These are phyloP conservation scores for Argyrosomus regius DNA, from an alignment of 2,797 vertebrate genomes.

Conservation along the genomic window DNA sequence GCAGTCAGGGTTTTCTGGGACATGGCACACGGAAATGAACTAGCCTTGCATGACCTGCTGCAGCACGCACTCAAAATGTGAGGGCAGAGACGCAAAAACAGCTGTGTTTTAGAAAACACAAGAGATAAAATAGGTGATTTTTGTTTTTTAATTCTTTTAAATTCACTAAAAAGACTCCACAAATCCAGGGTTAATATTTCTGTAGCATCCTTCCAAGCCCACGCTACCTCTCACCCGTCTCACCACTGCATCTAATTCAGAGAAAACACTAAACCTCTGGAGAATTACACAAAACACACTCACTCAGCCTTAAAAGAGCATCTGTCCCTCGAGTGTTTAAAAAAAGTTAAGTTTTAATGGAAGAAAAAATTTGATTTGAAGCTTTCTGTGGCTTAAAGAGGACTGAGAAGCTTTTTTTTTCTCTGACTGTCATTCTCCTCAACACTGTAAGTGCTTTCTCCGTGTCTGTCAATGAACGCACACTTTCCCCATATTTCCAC, in stretches of 20 bases:
- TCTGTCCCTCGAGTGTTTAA: constrained; percentile 38
- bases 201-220: constrained; percentile 28
- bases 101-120: constrained; percentile 38
- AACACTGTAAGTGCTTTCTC: constrained; percentile 57
- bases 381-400: constrained; percentile 37
- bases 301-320: constrained; percentile 34
- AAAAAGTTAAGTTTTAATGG: constrained; percentile 57
- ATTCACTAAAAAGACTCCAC: constrained; percentile 25
- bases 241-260: constrained; percentile 41
- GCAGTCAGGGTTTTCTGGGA: constrained; percentile 69
- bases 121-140: constrained; percentile 43
- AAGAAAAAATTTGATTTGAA: constrained; percentile 52
- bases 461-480: constrained; percentile 39
- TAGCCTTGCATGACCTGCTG: constrained; percentile 67
- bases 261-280: constrained; percentile 52
- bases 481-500: constrained; percentile 26
- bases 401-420: constrained; percentile 12
- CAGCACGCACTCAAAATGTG: constrained; percentile 26
- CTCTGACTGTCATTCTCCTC: constrained; percentile 19
- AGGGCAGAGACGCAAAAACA: constrained; percentile 17
- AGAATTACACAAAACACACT: constrained; percentile 43
- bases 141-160: background rate
- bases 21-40: constrained; percentile 74
- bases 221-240: constrained; percentile 28
- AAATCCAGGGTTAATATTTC: constrained; percentile 51